Base-by-base conservation (phyloP, 1,140 invertebrate genomes). In the Hycleus phaleratus region DNA sequence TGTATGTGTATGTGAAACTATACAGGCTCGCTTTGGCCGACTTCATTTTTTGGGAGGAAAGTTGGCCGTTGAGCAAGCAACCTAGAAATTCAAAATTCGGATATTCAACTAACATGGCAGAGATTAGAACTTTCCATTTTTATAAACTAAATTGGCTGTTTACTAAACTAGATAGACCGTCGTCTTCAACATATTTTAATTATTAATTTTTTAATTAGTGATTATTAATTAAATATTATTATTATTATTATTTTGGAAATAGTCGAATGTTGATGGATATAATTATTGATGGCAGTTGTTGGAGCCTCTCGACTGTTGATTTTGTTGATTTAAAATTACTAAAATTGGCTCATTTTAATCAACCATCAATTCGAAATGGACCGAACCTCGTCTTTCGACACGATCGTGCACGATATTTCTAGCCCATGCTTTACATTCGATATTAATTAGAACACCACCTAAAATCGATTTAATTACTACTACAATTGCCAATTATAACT, bases 341-440 rank as follows among this genome's bases (percentile, higher is more conserved):
- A 40, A 9, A 6, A 4, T 49, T 43, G n/a, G 58, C 46, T 58
- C 42, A 46, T 52, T 71, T 85, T 91, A 92, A 77, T 96, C 93
- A 65, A 96, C 85, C 85, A 96, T 87, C 69, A 96, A 80, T 79
- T 96, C 93, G 79, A 97, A 96, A 79, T 95, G 93, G 62, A 95
- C 93, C 61, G 90, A 91, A 66, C 94, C 94, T 74, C 91, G 85
- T 73, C 88, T 83, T 67, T 95, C 90, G 70, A 84, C 82, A 68
- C 90, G 83, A 77, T 94, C 89, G 73, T 94, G 91, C 47, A 80
- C 69, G 67, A 97, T 96, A 78, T 97, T 97, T 72, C 86, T 85
- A 64, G 93, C 93, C 91, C 92, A 97, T 63, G 93, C 93, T 80
- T 93, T 94, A 80, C 94, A 96, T 77, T 95, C 93, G 76, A 96